These are phyloP conservation scores for Tetranychus piercei DNA, from an alignment of 2,888 invertebrate species.

Conservation along the genomic window DNA sequence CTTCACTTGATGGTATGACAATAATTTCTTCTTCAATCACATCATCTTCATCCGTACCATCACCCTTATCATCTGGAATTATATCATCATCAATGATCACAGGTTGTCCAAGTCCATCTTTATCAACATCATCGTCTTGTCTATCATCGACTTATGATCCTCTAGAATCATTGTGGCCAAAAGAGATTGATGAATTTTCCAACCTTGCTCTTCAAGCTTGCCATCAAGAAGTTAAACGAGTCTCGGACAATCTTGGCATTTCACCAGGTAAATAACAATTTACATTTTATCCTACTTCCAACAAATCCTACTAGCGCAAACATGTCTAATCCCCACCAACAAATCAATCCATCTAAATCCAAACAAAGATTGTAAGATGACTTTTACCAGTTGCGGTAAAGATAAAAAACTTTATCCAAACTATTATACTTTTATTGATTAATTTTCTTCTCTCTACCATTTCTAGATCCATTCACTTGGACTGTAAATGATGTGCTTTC, in stretches of 20 bases:
- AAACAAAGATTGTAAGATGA: no score
- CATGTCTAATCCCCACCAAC: no score
- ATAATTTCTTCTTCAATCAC: neutral
- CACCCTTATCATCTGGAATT: neutral
- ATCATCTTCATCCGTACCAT: neutral
- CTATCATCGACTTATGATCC: neutral
- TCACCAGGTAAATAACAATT: slow-evolving; percentile 23
- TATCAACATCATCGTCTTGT: neutral
- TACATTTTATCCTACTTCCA: neutral
- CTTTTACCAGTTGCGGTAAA: no score
- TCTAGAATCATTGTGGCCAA: neutral
- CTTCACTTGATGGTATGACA: neutral
- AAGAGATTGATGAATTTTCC: slow-evolving; percentile 24
- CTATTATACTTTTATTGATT: neutral
- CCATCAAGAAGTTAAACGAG: slow-evolving; percentile 23
- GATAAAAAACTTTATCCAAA: neutral
- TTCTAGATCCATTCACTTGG: slow-evolving; percentile 69
- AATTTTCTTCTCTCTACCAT: slow-evolving; percentile 22
- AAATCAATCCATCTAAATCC: no score
- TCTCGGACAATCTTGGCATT: slow-evolving; percentile 24
- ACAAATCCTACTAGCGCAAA: neutral
- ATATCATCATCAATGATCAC: neutral
- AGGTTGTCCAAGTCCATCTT: neutral
- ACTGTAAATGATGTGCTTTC: slow-evolving; percentile 60
- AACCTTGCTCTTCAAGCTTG: slow-evolving; percentile 28